phyloP scores from a whole-genome alignment of 2,888 invertebrate genomes.

The Thyatira batis region DNA sequence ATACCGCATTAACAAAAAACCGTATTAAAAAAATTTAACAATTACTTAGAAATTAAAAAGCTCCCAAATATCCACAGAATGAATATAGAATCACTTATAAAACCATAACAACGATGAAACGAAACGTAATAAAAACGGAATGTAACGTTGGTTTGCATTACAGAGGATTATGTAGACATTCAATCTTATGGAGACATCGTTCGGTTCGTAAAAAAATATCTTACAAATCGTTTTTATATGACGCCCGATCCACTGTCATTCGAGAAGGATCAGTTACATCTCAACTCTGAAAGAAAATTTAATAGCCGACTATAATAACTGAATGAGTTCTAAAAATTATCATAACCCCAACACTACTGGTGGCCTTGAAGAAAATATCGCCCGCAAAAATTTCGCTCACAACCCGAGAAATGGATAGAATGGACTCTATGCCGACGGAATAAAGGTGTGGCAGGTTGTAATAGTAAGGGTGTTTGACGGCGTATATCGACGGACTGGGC shows the following conservation, averaged over 20 bases:
- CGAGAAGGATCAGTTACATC: constrained; percentile 35
- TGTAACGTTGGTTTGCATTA: background rate
- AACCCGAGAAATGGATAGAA: background rate
- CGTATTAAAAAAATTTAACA: too few species aligned
- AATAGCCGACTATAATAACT: constrained; percentile 56
- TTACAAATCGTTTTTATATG: constrained; percentile 25
- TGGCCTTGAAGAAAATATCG: constrained; percentile 43
- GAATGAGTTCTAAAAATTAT: constrained; percentile 58
- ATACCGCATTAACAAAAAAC: too few species aligned
- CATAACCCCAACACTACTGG: constrained; percentile 55
- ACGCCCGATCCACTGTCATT: constrained; percentile 25
- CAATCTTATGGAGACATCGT: background rate
- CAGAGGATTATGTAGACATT: background rate
- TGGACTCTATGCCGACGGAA: constrained; percentile 16
- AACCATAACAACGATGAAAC: background rate
- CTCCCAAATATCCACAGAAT: background rate
- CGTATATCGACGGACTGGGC: constrained; percentile 42
- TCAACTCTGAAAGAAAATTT: constrained; percentile 45
- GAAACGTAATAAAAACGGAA: background rate
- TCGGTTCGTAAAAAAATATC: constrained; percentile 15
- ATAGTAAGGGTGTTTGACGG: constrained; percentile 16
- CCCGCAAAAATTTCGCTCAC: constrained; percentile 1
- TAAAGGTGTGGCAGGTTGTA: constrained; percentile 19
- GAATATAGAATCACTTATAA: background rate
- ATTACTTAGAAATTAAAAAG: too few species aligned